These are phyloP conservation scores for Ephydatia muelleri DNA, from an alignment of 37 sponge, comb jelly and placozoan genomes.

Conservation along the genomic window DNA sequence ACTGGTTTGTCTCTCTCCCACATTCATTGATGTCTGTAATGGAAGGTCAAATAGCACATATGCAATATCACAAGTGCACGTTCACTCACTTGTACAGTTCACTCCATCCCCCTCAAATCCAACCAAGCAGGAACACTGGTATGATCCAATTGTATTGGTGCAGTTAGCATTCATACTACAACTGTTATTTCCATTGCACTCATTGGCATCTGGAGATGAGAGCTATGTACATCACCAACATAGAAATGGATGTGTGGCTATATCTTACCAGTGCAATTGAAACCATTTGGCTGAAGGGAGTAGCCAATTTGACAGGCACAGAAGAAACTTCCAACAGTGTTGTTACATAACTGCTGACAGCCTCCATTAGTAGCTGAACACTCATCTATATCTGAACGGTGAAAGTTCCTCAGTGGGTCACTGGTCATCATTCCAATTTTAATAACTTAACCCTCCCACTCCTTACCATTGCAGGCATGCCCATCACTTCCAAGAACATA, in stretches of 20 bases:
- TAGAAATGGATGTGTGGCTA: neutral
- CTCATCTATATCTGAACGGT: conserved; percentile 9
- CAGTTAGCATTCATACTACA: neutral
- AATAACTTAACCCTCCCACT: neutral
- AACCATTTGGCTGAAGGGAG: neutral
- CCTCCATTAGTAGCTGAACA: conserved; percentile 13
- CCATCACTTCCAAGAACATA: conserved; percentile 16
- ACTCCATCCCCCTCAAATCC: neutral
- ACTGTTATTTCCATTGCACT: neutral
- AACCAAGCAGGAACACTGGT: neutral
- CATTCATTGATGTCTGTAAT: no score
- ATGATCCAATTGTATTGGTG: conserved; percentile 8
- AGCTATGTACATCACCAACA: neutral
- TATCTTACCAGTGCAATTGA: conserved; percentile 18
- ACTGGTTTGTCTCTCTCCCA: no score
- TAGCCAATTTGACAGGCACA: conserved; percentile 26
- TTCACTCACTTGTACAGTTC: neutral
- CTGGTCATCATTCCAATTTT: neutral
- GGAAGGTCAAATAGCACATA: no score
- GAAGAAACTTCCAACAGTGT: conserved; percentile 14
- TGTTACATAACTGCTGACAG: conserved; percentile 8
- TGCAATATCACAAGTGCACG: no score
- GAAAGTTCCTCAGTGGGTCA: neutral
- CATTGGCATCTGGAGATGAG: neutral
- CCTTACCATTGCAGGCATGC: neutral